Evolutionary conservation across 2,797 vertebrate species (phyloP), one percentile per base, ranked within the genome.

Genomic region (Nasua narica): DNA sequence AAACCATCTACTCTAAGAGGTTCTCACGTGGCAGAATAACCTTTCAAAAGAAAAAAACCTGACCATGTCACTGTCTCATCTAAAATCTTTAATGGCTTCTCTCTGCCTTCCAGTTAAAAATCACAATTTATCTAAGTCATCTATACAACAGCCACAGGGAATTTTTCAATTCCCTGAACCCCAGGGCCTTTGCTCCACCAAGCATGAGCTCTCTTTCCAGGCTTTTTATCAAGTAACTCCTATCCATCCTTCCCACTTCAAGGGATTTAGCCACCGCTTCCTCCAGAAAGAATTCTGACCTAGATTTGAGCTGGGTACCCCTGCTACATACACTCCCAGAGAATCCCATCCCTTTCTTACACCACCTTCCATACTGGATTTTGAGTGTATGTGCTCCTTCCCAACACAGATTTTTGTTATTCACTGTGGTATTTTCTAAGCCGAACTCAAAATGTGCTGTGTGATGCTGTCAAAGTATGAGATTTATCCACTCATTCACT

Each of bases 101-200:
- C 19, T 91, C 4, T 69, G 40, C 60, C 29, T 58, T 88, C 60
- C 48, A 21, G 78, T 93, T 91, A 77, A 96, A 56, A 96, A 95
- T 25, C 32, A 54, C 67, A 46, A 54, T 81, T 83, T 37, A 87
- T 65, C 62, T 23, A 74, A 92, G 77, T 69, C 12, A 72, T 10
- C 35, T 74, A 84, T 19, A 50, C 15, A 67, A 84, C 15, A 88
- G 37, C 23, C 29, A 96, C 37, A 70, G 37, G 48, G 81, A 94
- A 69, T 56, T 74, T 69, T 72, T 89, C 21, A 52, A 62, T 79
- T 92, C 37, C 14, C 70, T 67, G 62, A 79, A 72, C 11, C 32
- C n/a, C n/a, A 89, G n/a, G 21, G 56, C 23, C 54, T 43, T 37
- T 29, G 65, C 76, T 69, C 88, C 32, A 93, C 21, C 60, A 77